Base-by-base conservation (phyloP, 2,888 invertebrate genomes). In the Elgonia sp. region DNA sequence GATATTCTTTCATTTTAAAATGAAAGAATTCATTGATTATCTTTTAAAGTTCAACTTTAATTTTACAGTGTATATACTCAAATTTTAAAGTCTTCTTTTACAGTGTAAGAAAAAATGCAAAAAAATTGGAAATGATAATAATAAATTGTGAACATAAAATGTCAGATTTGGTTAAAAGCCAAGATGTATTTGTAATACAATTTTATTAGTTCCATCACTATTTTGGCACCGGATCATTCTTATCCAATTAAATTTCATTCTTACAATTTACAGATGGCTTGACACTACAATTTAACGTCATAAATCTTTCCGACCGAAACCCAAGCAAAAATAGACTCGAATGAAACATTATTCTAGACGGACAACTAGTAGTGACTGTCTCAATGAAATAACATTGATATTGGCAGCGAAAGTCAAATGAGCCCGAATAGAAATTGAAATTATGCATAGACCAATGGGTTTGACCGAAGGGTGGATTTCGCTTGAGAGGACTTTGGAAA, bases 141-240 rank as follows among this genome's bases (percentile, higher is more conserved):
- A 5, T 29, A 29, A 29, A 29, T 29, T 29, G 3, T 29, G 29
- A n/a, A n/a, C 29, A 29, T 29, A 29, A 29, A 29, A 29, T 29
- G 29, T 29, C 1, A 5, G 29, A 67, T 40, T 73, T 73, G 73
- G 60, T 73, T 21, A 73, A 57, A 73, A 40, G 73, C 73, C 73
- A 73, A 53, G 12, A 20, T 42, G 21, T 39, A 60, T 73, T 57
- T 73, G 57, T 73, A 37, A 57, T 73, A 73, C 57, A 73, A 73
- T 73, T 60, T 73, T 42, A 73, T 73, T 57, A 60, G 21, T 10
- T 18, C 16, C 46, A 8, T 46, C 39, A 60, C 42, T 57, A 73
- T 73, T 57, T 60, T 73, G 73, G 73, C 73, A 57, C 63, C 40
- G 12, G 12, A 72, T 37, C 20, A 50, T 40, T 73, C 73, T 73